A percentile compares a stretch with the other conserved stretches of the same genome.
Evolutionary conservation across 2,113 vertebrate species (phyloP).

Genomic region (Dolichotis patagonum): DNA sequence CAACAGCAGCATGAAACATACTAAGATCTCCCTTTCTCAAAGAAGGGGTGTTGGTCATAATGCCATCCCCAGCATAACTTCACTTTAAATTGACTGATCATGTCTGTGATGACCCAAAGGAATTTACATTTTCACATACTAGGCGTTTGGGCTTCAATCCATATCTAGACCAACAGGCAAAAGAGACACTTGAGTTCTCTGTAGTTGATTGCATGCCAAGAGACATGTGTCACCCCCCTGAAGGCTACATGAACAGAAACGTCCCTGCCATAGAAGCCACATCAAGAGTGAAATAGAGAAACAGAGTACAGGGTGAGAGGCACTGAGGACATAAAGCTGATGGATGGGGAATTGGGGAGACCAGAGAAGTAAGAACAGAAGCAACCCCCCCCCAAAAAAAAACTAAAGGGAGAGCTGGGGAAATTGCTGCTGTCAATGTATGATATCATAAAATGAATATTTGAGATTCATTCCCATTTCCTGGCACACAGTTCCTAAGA

Average conservation of each 20-base stretch:
- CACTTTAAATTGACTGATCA: neutral
- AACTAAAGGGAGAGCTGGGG: neutral
- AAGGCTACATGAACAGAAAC: neutral
- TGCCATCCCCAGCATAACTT: neutral
- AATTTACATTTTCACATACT: neutral
- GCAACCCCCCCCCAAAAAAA: no score
- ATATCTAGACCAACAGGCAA: neutral
- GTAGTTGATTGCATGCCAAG: neutral
- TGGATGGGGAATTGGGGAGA: neutral
- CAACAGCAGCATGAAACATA: neutral
- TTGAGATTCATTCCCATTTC: neutral
- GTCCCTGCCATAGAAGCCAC: neutral
- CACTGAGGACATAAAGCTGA: neutral
- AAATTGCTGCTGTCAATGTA: neutral
- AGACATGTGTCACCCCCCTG: neutral
- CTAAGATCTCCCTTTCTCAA: neutral
- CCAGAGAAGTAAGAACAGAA: neutral
- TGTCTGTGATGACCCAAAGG: neutral
- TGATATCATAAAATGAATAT: neutral
- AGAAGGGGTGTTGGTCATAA: neutral
- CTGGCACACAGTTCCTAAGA: neutral
- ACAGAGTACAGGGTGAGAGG: neutral
- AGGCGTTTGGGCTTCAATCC: neutral
- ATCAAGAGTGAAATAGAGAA: neutral
- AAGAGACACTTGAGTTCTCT: neutral